phyloP scores from a whole-genome alignment of 2,888 invertebrate species.

The Apantesis nais region DNA sequence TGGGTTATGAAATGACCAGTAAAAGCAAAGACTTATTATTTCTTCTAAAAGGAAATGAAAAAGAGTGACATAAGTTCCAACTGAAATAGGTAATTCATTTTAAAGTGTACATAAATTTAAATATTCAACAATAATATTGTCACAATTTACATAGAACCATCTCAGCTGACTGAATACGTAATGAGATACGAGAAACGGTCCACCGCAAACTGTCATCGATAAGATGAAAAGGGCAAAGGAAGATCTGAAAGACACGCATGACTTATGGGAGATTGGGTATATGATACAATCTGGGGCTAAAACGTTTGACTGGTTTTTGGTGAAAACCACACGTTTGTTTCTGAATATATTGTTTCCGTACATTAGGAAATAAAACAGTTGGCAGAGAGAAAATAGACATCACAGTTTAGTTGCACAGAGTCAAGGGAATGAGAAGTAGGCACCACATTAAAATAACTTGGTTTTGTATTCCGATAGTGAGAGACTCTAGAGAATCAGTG shows the following conservation, averaged over 20 bases:
- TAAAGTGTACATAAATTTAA: slow-evolving; percentile 43
- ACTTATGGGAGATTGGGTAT: slow-evolving; percentile 9
- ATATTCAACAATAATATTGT: slow-evolving; percentile 40
- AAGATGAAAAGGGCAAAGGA: slow-evolving; percentile 44
- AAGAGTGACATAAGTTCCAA: slow-evolving; percentile 35
- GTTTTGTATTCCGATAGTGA: not conserved
- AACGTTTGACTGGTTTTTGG: slow-evolving; percentile 10
- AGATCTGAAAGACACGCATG: slow-evolving; percentile 25
- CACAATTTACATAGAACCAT: slow-evolving; percentile 45
- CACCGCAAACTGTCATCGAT: slow-evolving; percentile 44
- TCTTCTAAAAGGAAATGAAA: slow-evolving; percentile 11
- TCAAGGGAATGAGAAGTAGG: not conserved
- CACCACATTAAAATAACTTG: not conserved
- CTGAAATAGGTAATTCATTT: slow-evolving; percentile 29
- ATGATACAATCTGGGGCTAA: slow-evolving; percentile 11
- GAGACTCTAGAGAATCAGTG: not conserved
- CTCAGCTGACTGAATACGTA: slow-evolving; percentile 43
- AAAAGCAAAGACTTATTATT: not conserved
- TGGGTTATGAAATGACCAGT: not conserved
- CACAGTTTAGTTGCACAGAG: not conserved
- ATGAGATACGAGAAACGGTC: slow-evolving; percentile 40
- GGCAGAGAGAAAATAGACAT: not conserved
- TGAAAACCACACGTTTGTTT: not conserved
- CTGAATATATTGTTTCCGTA: not conserved
- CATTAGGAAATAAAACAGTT: not conserved